Conservation (phyloP, 2,113 vertebrate genomes). For the Ginglymostoma cirratum region DNA sequence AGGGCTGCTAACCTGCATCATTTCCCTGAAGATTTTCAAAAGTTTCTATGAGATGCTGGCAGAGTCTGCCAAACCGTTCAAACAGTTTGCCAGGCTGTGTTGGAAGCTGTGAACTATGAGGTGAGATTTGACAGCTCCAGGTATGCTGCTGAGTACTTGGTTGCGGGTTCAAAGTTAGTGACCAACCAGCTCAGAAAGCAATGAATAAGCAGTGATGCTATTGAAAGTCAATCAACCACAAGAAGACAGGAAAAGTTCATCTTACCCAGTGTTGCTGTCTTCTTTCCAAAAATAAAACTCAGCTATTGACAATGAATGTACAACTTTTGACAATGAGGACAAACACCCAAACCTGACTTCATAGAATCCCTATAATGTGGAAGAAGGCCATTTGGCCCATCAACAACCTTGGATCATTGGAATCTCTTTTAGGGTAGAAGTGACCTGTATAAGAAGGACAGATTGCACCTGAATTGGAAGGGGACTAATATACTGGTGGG, state of each 20-base stretch:
- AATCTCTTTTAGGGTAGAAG: too few species aligned
- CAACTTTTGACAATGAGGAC: not conserved
- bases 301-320: constrained; percentile 54
- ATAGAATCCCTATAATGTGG: too few species aligned
- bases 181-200: constrained; percentile 68
- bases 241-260: constrained; percentile 86
- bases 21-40: constrained; percentile 76
- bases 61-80: constrained; percentile 47
- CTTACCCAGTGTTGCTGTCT: constrained; percentile 70
- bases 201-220: constrained; percentile 60
- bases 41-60: constrained; percentile 69
- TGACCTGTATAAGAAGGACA: too few species aligned
- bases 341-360: too few species aligned
- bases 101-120: constrained; percentile 72
- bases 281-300: constrained; percentile 74
- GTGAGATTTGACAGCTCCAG: constrained; percentile 52
- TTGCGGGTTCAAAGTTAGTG: constrained; percentile 77
- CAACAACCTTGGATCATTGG: too few species aligned
- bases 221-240: not conserved
- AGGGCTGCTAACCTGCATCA: constrained; percentile 75
- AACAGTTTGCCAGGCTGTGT: constrained; percentile 66
- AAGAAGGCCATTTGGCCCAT: too few species aligned
- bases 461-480: too few species aligned
- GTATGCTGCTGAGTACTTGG: constrained; percentile 62
- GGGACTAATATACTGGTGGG: too few species aligned